Conservation (phyloP, 1,140 invertebrate species). For the Heliothis virescens region DNA sequence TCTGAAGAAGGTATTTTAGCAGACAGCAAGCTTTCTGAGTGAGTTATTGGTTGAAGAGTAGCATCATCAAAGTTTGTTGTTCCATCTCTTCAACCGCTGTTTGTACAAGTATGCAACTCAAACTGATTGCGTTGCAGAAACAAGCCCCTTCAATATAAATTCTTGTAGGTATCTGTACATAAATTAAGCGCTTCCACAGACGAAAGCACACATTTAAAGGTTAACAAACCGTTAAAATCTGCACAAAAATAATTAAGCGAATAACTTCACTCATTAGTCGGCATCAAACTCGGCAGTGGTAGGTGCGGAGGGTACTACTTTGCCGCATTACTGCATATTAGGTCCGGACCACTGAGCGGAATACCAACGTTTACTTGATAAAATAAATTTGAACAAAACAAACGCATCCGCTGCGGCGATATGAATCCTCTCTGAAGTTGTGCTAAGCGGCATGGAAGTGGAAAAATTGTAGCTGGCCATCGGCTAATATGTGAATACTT, state of each 20-base stretch:
- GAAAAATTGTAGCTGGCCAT: slow-evolving; percentile 75
- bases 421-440: slow-evolving; percentile 85
- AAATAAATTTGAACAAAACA: slow-evolving; percentile 86
- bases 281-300: slow-evolving; percentile 55
- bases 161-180: slow-evolving; percentile 23
- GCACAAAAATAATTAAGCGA: slow-evolving; percentile 78
- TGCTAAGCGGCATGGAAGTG: slow-evolving; percentile 83
- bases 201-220: slow-evolving; percentile 59
- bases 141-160: slow-evolving; percentile 36
- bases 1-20: too few relatives aligned
- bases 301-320: slow-evolving; percentile 62
- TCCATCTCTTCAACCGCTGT: slow-evolving; percentile 15
- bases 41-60: slow-evolving; percentile 9
- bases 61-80: slow-evolving; percentile 24
- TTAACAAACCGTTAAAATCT: slow-evolving; percentile 62
- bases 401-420: slow-evolving; percentile 82
- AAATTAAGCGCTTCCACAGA: slow-evolving; percentile 42
- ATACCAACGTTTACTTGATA: slow-evolving; percentile 84
- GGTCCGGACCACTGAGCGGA: slow-evolving; percentile 75
- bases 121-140: slow-evolving; percentile 30
- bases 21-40: slow-evolving; percentile 13
- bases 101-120: slow-evolving; percentile 24
- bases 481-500: slow-evolving; percentile 82
- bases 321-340: slow-evolving; percentile 79
- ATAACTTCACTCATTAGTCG: slow-evolving; percentile 79